Evolutionary conservation across 2,888 invertebrate genomes (phyloP), one percentile per base, ranked within the genome.

Genomic region (Lamellibrachia satsuma): DNA sequence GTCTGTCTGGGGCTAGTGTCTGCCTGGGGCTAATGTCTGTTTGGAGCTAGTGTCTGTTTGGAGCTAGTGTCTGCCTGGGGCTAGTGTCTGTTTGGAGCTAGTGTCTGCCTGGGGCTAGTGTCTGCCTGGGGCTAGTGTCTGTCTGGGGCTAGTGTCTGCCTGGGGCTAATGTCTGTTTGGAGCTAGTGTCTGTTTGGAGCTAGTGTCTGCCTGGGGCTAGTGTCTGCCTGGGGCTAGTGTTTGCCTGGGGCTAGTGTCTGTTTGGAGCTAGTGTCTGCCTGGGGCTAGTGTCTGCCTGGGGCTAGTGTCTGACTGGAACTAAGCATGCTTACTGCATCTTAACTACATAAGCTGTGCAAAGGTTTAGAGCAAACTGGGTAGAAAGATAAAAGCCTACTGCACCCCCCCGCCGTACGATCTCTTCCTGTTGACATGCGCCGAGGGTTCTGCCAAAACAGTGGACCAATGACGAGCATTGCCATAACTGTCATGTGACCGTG

Each of bases 401-500:
- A 9, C 39, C 90, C 91, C 91, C 52, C 91, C 92, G 90, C 90
- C 91, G 52, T 52, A 57, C 57, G 39, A 91, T 75, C 75, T 75
- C 15, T 22, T 91, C 22, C 39, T 11, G 52, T 52, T 2, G 11
- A 90, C 60, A 91, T 92, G 91, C 91, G 52, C 91, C 90, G n/a
- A 90, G 92, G 91, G 91, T 91, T 90, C 91, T 90, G 91, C 91
- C 91, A 75, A 94, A 94, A 93, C 94, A 94, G 92, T 94, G 57
- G 57, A 57, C 57, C 57, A 7, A 75, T 22, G n/a, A 75, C 75
- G 94, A 94, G 93, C 94, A 94, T 94, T 94, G 94, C 94, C 95
- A 93, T 93, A 55, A 93, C 94, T 95, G 96, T 96, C 96, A 39
- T 39, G 6, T 75, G 22, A 6, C 75, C 22, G 57, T 8, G 6